Percentiles rank a stretch among this genome's conserved stretches.
These are phyloP conservation scores for Scaptomyza polygonia DNA, from an alignment of 2,888 invertebrate species.

Conservation along the genomic window DNA sequence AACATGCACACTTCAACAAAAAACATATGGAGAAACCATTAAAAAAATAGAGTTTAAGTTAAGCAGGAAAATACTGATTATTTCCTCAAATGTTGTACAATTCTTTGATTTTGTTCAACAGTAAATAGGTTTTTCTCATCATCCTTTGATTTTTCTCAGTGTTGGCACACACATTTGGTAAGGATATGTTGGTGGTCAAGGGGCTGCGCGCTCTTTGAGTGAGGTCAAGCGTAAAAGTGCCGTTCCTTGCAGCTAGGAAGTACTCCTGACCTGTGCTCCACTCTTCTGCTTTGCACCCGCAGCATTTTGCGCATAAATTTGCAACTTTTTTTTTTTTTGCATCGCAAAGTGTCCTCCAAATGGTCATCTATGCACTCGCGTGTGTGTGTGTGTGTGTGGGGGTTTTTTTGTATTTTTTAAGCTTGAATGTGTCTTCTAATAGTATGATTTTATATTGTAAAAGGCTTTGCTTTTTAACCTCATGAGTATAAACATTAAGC, in stretches of 20 bases:
- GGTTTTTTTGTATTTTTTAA: neutral
- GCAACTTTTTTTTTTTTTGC: conserved; percentile 68
- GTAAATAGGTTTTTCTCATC: neutral
- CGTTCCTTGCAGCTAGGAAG: conserved; percentile 61
- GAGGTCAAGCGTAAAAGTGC: conserved; percentile 79
- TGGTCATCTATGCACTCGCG: conserved; percentile 34
- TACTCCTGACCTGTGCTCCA: conserved; percentile 49
- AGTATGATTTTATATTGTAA: conserved; percentile 33
- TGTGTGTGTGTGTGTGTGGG: too few species aligned
- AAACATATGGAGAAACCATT: neutral
- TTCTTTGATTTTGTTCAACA: neutral
- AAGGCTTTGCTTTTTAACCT: neutral
- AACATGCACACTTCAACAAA: conserved; percentile 5
- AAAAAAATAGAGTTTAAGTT: neutral
- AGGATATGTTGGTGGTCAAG: conserved; percentile 61
- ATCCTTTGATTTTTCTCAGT: neutral
- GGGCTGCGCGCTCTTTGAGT: conserved; percentile 58
- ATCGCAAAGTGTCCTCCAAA: conserved; percentile 58
- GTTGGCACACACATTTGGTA: conserved; percentile 11
- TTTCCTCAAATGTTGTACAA: neutral
- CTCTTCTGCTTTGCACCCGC: neutral
- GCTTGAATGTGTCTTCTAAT: conserved; percentile 26
- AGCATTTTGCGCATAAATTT: conserved; percentile 63
- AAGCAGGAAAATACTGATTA: neutral
- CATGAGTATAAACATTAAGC: conserved; percentile 9